Base-by-base conservation (phyloP, 92 coral and sea anemone species). In the Bergia sp. region DNA sequence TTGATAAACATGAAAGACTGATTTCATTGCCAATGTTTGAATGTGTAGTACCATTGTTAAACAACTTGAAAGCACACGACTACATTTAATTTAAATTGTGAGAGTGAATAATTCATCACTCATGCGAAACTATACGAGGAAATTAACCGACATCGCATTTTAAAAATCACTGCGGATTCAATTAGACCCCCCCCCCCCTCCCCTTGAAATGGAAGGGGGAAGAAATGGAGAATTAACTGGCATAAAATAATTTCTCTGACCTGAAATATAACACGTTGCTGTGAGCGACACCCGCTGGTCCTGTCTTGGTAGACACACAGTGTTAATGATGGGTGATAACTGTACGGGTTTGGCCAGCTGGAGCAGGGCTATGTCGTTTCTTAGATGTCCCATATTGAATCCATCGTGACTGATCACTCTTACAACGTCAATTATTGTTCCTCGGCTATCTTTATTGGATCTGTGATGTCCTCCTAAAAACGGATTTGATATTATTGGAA, bases 321-420 rank as follows among this genome's bases (percentile, higher is more conserved):
- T 61, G 69, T 61, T 61, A 61, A 61, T 20, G n/a, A 7, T 16
- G n/a, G 69, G 2, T 16, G 69, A 61, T 61, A 61, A 21, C 23
- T 61, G 69, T 7, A 61, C 69, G 23, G 69, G 69, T 61, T 61
- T 21, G 23, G 69, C 69, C 69, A 61, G 23, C 23, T 21, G 69
- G 29, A 61, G 69, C 29, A 61, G 29, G 29, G 69, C 69, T 0
- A 61, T 61, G 69, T 61, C 69, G 23, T 61, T 61, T 21, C 69
- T 61, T 23, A 61, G 23, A 20, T 61, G 69, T 20, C 69, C 69
- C 69, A 61, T 61, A 61, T 61, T 61, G 69, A 61, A 61, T 16
- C 69, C 69, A 61, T 61, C 69, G 69, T 61, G 69, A 61, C 69
- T 61, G 69, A 61, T 61, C 69, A 61, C 69, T 61, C 18, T 61